Evolutionary conservation across 2,888 invertebrate species (phyloP).

Genomic region (Dermolepida albohirtum): DNA sequence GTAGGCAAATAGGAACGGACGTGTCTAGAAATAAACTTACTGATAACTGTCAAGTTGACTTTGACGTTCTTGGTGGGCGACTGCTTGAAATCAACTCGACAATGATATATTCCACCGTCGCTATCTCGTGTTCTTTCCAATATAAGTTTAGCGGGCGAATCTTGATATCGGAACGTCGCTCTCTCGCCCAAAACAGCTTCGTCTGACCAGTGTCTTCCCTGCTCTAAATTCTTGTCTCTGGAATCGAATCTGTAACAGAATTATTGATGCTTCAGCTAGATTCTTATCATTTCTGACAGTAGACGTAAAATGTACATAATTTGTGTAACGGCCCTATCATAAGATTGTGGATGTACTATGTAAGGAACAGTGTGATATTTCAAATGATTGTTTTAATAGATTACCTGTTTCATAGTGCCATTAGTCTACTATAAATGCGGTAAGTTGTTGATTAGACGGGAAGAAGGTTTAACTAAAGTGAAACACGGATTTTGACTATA

Average conservation of each 20-base stretch:
- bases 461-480: no score
- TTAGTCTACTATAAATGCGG: no score
- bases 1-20: no score
- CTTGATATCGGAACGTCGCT: conserved; percentile 80
- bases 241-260: conserved; percentile 75
- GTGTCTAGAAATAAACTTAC: conserved; percentile 71
- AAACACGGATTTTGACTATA: no score
- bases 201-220: conserved; percentile 87
- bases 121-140: conserved; percentile 79
- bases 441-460: no score
- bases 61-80: conserved; percentile 88
- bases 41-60: conserved; percentile 89
- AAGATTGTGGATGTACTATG: no score
- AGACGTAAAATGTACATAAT: background rate
- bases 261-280: background rate
- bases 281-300: no score
- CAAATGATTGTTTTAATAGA: no score
- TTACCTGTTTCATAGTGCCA: no score
- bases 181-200: conserved; percentile 79
- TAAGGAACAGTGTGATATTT: no score
- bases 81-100: conserved; percentile 90
- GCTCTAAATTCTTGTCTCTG: conserved; percentile 76
- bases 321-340: no score
- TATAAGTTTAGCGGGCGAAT: conserved; percentile 80
- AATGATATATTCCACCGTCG: conserved; percentile 87